Evolutionary conservation across 2,797 vertebrate species (phyloP), one percentile per base, ranked within the genome.

Genomic region (Poecilia wingei): DNA sequence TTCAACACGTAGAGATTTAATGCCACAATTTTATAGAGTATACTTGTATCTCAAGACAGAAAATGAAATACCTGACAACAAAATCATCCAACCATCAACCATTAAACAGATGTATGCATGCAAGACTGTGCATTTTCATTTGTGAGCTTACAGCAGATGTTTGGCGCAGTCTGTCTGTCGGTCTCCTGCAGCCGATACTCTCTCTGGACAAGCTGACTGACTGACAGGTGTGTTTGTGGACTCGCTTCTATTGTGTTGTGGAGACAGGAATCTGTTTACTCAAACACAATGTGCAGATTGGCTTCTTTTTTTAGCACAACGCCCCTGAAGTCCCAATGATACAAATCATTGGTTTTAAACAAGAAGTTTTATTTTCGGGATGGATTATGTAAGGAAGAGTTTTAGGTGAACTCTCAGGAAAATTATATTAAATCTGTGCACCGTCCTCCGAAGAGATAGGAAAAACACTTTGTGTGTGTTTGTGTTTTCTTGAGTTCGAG

Each of bases 161-260:
- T 93, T 75, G 78, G 80, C 82, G 80, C 81, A 88, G 88, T 85
- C 87, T 89, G 87, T 93, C 87, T 90, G 86, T 86, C 79, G 84
- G 79, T 87, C 86, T 87, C 84, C 84, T 88, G 80, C 87, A 89
- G 87, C 91, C 83, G 79, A 91, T 87, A 88, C 82, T 88, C 89
- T 92, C 87, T 79, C 82, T 84, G 87, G 91, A 89, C 84, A 75
- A 59, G 72, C 84, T 87, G 86, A 85, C 78, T 93, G 91, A 93
- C 79, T 91, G 93, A 89, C 87, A 88, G 83, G 84, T 57, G 51
- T 78, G 75, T 74, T 73, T 76, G 71, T 75, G 75, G 49, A 47
- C 28, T 45, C 39, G 25, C 51, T 68, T 69, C 39, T 74, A 13
- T 66, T 46, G 51, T 77, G 59, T 61, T 78, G 28, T 51, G 68